Evolutionary conservation across 2,797 vertebrate species (phyloP).

Genomic region (Luscinia luscinia): DNA sequence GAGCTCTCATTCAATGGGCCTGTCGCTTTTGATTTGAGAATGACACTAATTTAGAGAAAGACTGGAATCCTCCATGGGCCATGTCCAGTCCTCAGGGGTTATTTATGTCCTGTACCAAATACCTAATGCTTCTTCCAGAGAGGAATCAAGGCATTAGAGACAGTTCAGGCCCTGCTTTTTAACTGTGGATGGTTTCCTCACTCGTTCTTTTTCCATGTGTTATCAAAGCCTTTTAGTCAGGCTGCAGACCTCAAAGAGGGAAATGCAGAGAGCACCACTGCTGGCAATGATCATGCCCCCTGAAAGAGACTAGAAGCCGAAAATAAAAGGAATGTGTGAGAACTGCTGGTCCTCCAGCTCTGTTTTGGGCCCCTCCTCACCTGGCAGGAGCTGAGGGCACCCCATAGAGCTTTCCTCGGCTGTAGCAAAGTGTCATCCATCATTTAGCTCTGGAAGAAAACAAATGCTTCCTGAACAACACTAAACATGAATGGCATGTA

Average conservation of each 20-base stretch:
- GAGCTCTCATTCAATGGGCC: neutral
- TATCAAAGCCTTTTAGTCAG: neutral
- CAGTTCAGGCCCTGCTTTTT: neutral
- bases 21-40: neutral
- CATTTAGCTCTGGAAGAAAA: neutral
- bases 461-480: neutral
- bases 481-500: neutral
- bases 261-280: neutral
- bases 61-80: neutral
- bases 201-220: fast-evolving
- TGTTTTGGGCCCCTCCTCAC: neutral
- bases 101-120: neutral
- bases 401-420: neutral
- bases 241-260: neutral
- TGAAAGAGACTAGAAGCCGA: neutral
- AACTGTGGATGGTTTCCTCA: neutral
- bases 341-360: neutral
- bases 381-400: neutral
- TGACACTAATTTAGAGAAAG: neutral
- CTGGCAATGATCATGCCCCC: neutral
- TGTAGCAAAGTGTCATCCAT: neutral
- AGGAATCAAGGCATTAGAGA: neutral
- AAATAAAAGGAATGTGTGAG: neutral
- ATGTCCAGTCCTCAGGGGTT: neutral
- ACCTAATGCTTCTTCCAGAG: neutral